Conservation (phyloP, 1,140 invertebrate genomes). For the Penaeus chinensis region DNA sequence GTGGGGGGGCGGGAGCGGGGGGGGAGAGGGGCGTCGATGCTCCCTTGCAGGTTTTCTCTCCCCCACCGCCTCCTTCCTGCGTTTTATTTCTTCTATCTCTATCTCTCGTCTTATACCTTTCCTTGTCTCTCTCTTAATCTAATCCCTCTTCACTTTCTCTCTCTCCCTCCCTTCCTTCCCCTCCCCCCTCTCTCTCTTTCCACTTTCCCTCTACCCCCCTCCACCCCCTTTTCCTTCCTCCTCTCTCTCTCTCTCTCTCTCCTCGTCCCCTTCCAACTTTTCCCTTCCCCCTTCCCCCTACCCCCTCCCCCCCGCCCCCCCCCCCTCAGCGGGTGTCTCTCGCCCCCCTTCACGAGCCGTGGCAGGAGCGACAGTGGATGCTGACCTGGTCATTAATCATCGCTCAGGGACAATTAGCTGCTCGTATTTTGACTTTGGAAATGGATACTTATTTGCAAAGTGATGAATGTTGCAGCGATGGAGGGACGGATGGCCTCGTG, state of each 20-base stretch:
- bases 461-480: constrained; percentile 35
- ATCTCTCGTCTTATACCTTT: background rate
- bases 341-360: background rate
- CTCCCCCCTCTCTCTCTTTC: background rate
- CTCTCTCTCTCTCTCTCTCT: background rate
- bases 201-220: background rate
- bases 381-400: constrained; percentile 51
- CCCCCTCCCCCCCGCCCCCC: background rate
- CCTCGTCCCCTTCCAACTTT: background rate
- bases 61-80: background rate
- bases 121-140: background rate
- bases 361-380: constrained; percentile 39
- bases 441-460: constrained; percentile 57
- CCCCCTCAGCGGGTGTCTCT: background rate
- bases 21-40: background rate
- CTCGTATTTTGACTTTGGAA: constrained; percentile 49
- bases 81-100: background rate
- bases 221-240: background rate
- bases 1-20: background rate
- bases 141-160: background rate
- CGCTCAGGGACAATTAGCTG: constrained; percentile 55
- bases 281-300: no score
- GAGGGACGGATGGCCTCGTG: constrained; percentile 28
- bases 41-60: background rate
- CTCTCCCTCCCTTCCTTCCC: background rate